Percentiles rank a stretch among this genome's conserved stretches.
These are phyloP conservation scores for Diorhabda elongata DNA, from an alignment of 1,140 invertebrate genomes.

Conservation along the genomic window DNA sequence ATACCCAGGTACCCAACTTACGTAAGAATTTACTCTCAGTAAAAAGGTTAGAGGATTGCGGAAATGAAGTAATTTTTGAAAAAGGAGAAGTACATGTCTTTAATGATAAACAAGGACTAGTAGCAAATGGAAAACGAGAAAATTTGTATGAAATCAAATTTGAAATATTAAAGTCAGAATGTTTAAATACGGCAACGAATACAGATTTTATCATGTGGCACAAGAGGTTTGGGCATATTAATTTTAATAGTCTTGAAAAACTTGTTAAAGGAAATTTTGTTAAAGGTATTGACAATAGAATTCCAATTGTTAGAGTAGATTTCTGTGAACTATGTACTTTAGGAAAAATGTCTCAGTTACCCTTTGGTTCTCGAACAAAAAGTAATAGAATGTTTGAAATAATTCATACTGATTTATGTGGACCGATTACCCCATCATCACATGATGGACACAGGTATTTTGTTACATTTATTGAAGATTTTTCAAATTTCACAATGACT, in stretches of 20 bases:
- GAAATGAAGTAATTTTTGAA: constrained; percentile 7
- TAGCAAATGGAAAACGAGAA: constrained; percentile 8
- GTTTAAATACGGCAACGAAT: constrained; percentile 11
- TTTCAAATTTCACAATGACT: constrained; percentile 20
- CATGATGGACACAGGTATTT: constrained; percentile 41
- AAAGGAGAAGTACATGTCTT: background rate
- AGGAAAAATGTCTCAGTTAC: constrained; percentile 31
- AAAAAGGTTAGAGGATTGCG: constrained; percentile 4
- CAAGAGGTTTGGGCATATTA: constrained; percentile 26
- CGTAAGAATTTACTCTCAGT: constrained; percentile 7
- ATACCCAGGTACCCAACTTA: too few species aligned
- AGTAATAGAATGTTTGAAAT: constrained; percentile 22
- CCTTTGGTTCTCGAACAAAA: constrained; percentile 31
- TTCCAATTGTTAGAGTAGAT: constrained; percentile 15
- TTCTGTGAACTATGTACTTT: constrained; percentile 31
- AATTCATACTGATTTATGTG: too few species aligned
- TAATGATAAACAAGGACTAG: background rate
- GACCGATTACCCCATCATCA: constrained; percentile 33
- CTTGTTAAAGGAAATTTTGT: constrained; percentile 23
- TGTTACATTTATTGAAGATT: constrained; percentile 38
- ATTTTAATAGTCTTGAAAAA: constrained; percentile 16
- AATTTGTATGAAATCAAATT: constrained; percentile 14
- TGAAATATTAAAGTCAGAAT: constrained; percentile 6
- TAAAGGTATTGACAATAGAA: constrained; percentile 7
- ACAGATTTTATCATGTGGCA: constrained; percentile 21